Base-by-base conservation (phyloP, 2,113 vertebrate species). In the Taurulus bubalis region DNA sequence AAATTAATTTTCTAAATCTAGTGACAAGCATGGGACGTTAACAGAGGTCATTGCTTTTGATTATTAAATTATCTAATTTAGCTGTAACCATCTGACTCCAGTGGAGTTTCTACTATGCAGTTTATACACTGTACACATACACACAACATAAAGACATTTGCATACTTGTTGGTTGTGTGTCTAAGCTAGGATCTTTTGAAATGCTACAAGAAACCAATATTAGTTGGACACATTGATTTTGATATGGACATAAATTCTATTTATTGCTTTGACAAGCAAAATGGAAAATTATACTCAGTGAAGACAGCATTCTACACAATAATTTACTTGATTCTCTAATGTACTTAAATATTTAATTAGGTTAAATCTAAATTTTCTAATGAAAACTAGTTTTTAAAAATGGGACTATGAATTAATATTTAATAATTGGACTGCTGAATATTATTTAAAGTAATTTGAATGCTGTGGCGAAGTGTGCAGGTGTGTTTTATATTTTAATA, bases 81-180 rank as follows among this genome's bases (percentile, higher is more conserved):
- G 66, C 60, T 58, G 16, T 26, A 15, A 34, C 24, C 42, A 49
- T 42, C 42, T 62, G 72, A 82, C n/a, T 79, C 26, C 58, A 77
- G 65, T 22, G 63, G 65, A n/a, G 49, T 58, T 30, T n/a, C 26
- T 26, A 69, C 7, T 18, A 36, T 47, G 36, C 22, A 63, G 47
- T 71, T 60, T 9, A 42, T 20, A n/a, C 15, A 49, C 49, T 60
- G 10, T 32, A 32, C 18, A 40, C 8, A 49, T 49, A 15, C 26
- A 8, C 10, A n/a, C 67, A 65, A 22, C 47, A 62, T 34, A 8
- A 22, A 45, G 4, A 9, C 32, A 42, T 40, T 82, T 64, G 24
- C 22, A 53, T 15, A 36, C 14, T 47, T n/a, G 20, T 63, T 36
- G 11, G 32, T 6, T 63, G 32, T 62, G 9, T 36, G 32, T 63